Percentiles rank a stretch among this genome's conserved stretches.
Conservation (phyloP, 2,113 vertebrate species). For the Alces alces region DNA sequence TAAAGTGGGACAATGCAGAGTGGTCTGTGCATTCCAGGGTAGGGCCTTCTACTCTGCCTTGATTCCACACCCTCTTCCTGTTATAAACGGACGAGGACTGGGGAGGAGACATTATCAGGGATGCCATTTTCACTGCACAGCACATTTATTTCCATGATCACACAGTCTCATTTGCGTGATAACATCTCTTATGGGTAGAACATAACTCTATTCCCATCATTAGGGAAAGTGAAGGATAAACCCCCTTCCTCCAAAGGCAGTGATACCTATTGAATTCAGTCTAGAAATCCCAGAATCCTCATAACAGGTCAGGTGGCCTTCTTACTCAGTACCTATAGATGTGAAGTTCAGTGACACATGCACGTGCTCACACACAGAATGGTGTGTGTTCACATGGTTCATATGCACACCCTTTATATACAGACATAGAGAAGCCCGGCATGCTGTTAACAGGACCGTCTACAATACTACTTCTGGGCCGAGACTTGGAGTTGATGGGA, state of each 20-base stretch:
- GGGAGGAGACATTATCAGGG: not conserved
- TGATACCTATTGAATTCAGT: not conserved
- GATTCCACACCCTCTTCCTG: not conserved
- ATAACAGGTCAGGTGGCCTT: not conserved
- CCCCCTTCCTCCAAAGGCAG: not conserved
- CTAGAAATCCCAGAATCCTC: not conserved
- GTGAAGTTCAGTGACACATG: not conserved
- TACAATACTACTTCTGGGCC: not conserved
- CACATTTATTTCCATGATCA: not conserved
- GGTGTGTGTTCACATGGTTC: not conserved
- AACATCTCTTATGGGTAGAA: not conserved
- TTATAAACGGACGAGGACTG: not conserved
- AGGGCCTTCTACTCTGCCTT: not conserved
- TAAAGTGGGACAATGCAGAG: not conserved
- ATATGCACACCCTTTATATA: not conserved
- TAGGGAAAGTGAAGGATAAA: conserved; percentile 2
- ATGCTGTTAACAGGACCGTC: not conserved
- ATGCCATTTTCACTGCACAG: not conserved
- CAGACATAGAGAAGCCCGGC: not conserved
- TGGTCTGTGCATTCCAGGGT: not conserved
- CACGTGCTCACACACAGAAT: not conserved
- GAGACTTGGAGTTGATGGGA: not conserved
- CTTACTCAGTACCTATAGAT: not conserved
- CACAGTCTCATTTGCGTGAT: not conserved
- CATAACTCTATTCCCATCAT: not conserved